A percentile compares a stretch with the other conserved stretches of the same genome.
Evolutionary conservation across 2,113 vertebrate species (phyloP).

Genomic region (Triplophysa dalaica): DNA sequence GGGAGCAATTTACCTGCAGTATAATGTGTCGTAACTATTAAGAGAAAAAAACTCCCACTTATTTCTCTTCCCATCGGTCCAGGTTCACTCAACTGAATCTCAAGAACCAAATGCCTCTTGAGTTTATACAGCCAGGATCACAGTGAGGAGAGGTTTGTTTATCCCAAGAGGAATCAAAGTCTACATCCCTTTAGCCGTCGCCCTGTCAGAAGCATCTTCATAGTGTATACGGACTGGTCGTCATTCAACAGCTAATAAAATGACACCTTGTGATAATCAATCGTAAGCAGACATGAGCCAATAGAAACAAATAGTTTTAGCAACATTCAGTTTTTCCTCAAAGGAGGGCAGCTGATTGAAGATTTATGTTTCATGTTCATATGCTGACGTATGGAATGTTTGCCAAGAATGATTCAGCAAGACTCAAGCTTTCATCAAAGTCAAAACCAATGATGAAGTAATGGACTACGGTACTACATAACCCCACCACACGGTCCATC

Average conservation of each 20-base stretch:
- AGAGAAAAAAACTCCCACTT: constrained; percentile 14
- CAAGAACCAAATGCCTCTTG: neutral
- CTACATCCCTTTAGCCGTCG: constrained; percentile 43
- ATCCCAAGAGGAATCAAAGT: constrained; percentile 26
- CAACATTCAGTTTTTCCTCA: constrained; percentile 19
- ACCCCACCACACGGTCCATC: too few relatives aligned
- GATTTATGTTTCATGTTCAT: neutral
- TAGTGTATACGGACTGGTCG: constrained; percentile 32
- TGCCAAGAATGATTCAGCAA: neutral
- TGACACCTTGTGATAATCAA: neutral
- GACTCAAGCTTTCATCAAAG: too few relatives aligned
- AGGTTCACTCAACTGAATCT: neutral
- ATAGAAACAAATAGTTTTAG: neutral
- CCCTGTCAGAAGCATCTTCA: constrained; percentile 51
- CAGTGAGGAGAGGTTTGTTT: constrained; percentile 3
- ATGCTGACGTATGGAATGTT: neutral
- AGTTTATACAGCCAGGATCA: neutral
- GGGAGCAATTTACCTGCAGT: constrained; percentile 64
- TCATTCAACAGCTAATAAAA: constrained; percentile 32
- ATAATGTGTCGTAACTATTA: constrained; percentile 33
- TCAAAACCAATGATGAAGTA: too few relatives aligned
- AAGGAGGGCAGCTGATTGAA: too few relatives aligned
- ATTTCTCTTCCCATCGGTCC: neutral
- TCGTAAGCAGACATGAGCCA: constrained; percentile 13
- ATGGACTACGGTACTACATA: too few relatives aligned